phyloP scores from a whole-genome alignment of 2,113 vertebrate species.

The Phainopepla nitens region DNA sequence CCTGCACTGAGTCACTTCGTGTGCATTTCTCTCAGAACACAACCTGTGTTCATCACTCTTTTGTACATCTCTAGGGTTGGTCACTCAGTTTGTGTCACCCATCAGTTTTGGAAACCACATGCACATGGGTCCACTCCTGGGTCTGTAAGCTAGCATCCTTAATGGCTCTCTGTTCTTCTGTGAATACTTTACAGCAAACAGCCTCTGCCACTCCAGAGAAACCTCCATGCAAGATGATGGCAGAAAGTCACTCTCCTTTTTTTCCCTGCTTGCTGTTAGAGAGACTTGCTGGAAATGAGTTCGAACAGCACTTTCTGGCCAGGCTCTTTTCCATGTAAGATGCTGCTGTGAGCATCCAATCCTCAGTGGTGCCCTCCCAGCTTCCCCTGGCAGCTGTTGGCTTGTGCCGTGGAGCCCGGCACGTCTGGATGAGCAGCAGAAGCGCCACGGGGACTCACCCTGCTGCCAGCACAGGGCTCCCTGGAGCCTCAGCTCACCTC shows the following conservation, averaged over 20 bases:
- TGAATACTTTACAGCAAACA: neutral
- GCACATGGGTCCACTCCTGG: neutral
- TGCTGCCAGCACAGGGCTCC: fast-evolving
- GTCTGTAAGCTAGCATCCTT: neutral
- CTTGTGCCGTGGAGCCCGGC: fast-evolving
- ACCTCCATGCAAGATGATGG: neutral
- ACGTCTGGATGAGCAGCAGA: fast-evolving
- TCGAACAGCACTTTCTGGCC: neutral
- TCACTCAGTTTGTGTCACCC: neutral
- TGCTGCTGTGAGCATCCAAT: neutral
- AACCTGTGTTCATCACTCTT: neutral
- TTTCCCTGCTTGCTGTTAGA: neutral
- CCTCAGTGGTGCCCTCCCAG: neutral
- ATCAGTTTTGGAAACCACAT: neutral
- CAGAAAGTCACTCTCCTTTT: neutral
- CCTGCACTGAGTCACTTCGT: neutral
- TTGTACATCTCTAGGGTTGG: neutral
- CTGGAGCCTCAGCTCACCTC: neutral
- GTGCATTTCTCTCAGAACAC: neutral
- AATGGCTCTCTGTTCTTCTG: neutral
- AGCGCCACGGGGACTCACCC: fast-evolving
- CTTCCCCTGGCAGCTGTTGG: neutral
- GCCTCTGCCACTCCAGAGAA: neutral
- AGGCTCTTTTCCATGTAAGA: neutral
- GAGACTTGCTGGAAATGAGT: neutral